Base-by-base conservation (phyloP, 2,797 vertebrate genomes). In the Bradypodion pumilum region DNA sequence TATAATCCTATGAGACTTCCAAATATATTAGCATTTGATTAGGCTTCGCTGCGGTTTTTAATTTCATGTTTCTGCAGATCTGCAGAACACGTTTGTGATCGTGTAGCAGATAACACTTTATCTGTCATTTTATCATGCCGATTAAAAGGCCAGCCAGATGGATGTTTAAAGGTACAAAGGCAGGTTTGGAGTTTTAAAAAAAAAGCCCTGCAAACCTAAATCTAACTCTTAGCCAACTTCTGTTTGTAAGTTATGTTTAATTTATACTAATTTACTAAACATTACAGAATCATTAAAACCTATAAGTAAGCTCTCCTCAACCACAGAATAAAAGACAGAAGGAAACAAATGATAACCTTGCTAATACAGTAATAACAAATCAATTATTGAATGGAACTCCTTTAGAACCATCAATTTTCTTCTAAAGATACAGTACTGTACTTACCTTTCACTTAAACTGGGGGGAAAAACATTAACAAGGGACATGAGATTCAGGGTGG, bases 21-120 rank as follows among this genome's bases (percentile, higher is more conserved):
- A 88, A 94, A 94, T 94, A 92, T 89, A 91, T 86, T 90, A 92
- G 84, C 87, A 86, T 92, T 83, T 90, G 88, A 63, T 91, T 91
- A 60, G 90, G 88, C 88, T 93, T 91, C 8, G 74, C 85, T 21
- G 32, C 59, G 46, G 4, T 68, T 83, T 75, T 37, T 40, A 21
- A 74, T 19, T 40, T 70, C 42, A 46, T 46, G 29, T n/a, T 32
- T 46, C 35, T 35, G 49, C 21, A 29, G 29, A 49, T 21, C 40
- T 56, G 59, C 29, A 59, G 16, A 25, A 49, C 5, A 56, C 46
- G 52, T 40, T 1, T 44, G 23, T 19, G 16, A 15, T 13, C 13
- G 15, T 56, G 52, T 32, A 27, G 25, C 37, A 63, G 42, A 60
- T 52, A 42, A 63, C 21, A 25, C 32, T 84, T 73, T 29, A 15